Conservation (phyloP, 2,113 vertebrate species). For the Eubucco bourcierii region DNA sequence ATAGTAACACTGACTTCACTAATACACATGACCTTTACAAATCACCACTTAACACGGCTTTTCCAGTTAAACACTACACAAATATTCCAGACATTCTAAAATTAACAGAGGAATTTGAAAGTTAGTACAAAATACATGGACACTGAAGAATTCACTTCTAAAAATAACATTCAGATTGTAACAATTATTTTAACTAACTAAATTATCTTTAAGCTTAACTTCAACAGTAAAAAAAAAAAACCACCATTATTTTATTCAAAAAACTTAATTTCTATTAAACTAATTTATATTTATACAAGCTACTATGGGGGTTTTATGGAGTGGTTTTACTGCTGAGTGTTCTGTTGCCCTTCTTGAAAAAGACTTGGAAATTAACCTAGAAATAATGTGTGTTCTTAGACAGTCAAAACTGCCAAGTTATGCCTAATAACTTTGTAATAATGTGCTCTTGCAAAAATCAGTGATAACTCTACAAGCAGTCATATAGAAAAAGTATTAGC, state of each 20-base stretch:
- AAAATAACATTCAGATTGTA: not conserved
- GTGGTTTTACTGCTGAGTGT: not conserved
- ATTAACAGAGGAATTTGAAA: not conserved
- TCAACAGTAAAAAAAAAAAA: not conserved
- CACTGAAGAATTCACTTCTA: not conserved
- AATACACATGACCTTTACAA: not conserved
- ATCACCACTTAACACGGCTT: not conserved
- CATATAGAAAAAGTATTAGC: not conserved
- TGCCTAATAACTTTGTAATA: not conserved
- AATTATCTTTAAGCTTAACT: constrained; percentile 2
- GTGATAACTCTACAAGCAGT: not conserved
- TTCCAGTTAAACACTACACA: not conserved
- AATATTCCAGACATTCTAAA: not conserved
- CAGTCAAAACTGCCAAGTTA: not conserved
- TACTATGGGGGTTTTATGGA: not conserved
- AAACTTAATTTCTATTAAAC: not conserved
- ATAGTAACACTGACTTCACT: not conserved
- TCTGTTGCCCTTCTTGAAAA: not conserved
- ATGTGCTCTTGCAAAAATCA: not conserved
- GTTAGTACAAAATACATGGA: not conserved
- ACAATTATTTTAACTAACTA: not conserved
- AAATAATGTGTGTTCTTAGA: not conserved
- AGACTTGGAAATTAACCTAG: not conserved
- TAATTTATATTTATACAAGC: not conserved
- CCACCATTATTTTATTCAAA: constrained; percentile 1